Evolutionary conservation across 2,113 vertebrate genomes (phyloP), one percentile per base, ranked within the genome.

Genomic region (Plestiodon gilberti): DNA sequence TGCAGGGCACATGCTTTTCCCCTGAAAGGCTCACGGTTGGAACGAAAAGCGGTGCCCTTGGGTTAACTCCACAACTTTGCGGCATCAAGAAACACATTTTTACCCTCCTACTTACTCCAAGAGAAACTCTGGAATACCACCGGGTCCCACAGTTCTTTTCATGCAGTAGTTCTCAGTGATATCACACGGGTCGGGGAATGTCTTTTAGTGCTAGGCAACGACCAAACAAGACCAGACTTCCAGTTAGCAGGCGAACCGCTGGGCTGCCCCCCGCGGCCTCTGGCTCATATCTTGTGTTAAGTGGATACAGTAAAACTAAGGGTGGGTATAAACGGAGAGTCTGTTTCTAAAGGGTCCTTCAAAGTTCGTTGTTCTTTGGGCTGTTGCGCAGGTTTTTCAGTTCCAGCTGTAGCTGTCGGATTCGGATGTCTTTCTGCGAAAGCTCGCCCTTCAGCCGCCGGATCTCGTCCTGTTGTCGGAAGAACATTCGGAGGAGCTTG

Each of bases 401-500:
- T 91, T 99, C 99, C 94, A 99, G 97, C 95, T 99, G 98, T 33
- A 99, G 97, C 96, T 99, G 99, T 65, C 98, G 97, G 93, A 99
- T 97, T 87, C 95, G 96, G 89, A 99, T 93, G 89, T 99, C 99
- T 89, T 98, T 99, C 91, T 98, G 98, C 0, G 96, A 91, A 77
- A 99, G 97, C 93, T 99, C 98, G 0, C 98, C 98, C 86, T 98
- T 99, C 95, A 99, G 91, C 86, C 98, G 94, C 76, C 98, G 97
- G 92, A 99, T 96, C 96, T 99, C 99, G 0, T 99, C 99, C 94
- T 99, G 98, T 96, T 99, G 99, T 67, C 98, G 96, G 96, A 99
- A 99, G 95, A 99, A 99, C 98, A 99, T 97, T 91, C 98, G 97
- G 69, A 99, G 97, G 89, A 99, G 97, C 99, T 99, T 90, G 8